Conservation (phyloP, 2,113 vertebrate species). For the Pygathrix nemaeus region DNA sequence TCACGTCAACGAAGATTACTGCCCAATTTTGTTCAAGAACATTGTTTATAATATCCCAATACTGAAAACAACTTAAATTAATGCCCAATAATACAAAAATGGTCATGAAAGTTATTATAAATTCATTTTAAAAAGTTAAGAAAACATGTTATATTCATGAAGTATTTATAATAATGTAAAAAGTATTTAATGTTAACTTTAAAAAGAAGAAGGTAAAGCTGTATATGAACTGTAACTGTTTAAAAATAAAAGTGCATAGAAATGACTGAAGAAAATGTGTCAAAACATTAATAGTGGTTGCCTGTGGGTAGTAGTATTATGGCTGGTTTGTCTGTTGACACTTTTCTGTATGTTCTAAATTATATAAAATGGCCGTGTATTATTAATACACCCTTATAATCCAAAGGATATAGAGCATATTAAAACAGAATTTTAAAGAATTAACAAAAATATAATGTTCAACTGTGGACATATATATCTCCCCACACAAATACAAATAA, state of each 20-base stretch:
- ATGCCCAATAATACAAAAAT: background rate
- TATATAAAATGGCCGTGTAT: background rate
- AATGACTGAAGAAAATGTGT: background rate
- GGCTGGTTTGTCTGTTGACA: background rate
- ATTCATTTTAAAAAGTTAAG: background rate
- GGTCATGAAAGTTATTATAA: background rate
- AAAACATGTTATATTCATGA: background rate
- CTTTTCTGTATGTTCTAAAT: background rate
- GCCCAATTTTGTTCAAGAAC: background rate
- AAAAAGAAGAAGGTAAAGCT: background rate
- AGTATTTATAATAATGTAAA: background rate
- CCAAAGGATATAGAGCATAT: background rate
- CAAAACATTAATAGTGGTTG: background rate
- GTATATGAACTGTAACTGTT: background rate
- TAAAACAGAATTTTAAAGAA: background rate
- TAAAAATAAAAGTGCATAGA: background rate
- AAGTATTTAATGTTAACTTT: background rate
- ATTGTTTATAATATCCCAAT: background rate
- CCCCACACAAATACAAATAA: background rate
- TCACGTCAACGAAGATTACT: background rate
- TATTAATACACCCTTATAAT: background rate
- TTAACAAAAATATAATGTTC: background rate
- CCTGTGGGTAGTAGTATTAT: no score
- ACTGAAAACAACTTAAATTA: background rate
- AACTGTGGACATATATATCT: background rate